These are phyloP conservation scores for Dasypus novemcinctus DNA, from an alignment of 2,113 vertebrate species.

Conservation along the genomic window DNA sequence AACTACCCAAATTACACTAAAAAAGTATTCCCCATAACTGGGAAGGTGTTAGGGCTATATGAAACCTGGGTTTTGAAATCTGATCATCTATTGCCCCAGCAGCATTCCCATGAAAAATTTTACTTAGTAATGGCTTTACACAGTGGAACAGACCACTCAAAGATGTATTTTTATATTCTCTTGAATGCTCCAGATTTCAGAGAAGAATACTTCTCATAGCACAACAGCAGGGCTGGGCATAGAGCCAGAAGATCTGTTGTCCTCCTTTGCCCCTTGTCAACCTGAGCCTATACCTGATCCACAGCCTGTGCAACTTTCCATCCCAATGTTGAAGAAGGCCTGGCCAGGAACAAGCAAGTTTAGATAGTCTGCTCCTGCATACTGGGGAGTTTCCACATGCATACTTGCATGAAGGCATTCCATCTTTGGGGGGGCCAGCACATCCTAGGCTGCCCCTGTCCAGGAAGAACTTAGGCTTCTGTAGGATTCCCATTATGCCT, in stretches of 20 bases:
- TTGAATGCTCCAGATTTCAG: background rate
- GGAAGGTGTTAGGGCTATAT: rapidly evolving
- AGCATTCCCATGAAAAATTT: background rate
- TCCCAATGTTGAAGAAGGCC: background rate
- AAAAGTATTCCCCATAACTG: background rate
- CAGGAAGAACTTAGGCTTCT: background rate
- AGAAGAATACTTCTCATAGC: background rate
- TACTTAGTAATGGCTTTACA: background rate
- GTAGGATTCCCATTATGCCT: background rate
- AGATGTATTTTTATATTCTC: background rate
- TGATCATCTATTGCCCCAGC: background rate
- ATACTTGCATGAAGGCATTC: background rate
- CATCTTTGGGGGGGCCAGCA: too few relatives aligned
- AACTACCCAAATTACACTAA: background rate
- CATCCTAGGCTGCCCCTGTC: background rate
- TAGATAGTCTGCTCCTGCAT: background rate
- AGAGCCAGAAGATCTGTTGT: background rate
- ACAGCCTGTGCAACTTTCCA: background rate
- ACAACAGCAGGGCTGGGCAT: background rate
- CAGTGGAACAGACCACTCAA: background rate
- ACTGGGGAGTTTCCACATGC: background rate
- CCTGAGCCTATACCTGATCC: background rate
- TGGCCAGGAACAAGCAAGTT: background rate
- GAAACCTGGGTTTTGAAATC: background rate
- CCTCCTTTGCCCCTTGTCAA: background rate